These are phyloP conservation scores for Euthynnus affinis DNA, from an alignment of 2,797 vertebrate species.

Conservation along the genomic window DNA sequence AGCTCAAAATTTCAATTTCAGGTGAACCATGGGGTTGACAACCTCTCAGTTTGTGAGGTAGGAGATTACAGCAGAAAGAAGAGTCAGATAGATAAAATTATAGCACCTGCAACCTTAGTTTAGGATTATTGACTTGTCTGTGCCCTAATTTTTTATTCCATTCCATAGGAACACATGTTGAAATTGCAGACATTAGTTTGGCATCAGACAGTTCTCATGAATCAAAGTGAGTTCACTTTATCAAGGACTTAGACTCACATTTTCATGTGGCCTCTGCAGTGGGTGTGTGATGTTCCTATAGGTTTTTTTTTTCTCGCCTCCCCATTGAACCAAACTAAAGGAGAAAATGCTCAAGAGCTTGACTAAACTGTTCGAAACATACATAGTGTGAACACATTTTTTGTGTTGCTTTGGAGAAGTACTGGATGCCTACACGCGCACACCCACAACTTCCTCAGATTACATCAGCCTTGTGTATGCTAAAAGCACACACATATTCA, in stretches of 20 bases:
- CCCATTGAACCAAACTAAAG: slow-evolving; percentile 51
- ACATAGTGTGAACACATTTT: slow-evolving; percentile 50
- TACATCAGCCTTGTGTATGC: slow-evolving; percentile 58
- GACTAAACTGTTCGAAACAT: slow-evolving; percentile 67
- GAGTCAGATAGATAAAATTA: neutral
- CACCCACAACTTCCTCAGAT: slow-evolving; percentile 65
- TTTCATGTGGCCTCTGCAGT: slow-evolving; percentile 43
- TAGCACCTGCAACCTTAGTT: neutral
- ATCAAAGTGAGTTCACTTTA: slow-evolving; percentile 39
- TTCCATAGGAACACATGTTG: neutral
- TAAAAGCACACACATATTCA: slow-evolving; percentile 22
- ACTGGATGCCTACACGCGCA: slow-evolving; percentile 56
- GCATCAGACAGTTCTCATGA: slow-evolving; percentile 20
- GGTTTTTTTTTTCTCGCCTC: slow-evolving; percentile 2
- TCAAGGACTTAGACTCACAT: slow-evolving; percentile 36
- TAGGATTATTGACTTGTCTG: neutral
- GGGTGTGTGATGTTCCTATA: slow-evolving; percentile 35
- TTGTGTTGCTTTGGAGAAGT: slow-evolving; percentile 52
- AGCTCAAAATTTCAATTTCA: neutral
- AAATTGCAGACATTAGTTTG: slow-evolving; percentile 6
- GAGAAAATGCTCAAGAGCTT: slow-evolving; percentile 50
- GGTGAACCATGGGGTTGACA: neutral
- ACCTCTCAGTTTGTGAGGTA: neutral
- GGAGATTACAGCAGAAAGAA: neutral
- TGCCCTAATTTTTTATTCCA: neutral